A percentile compares a stretch with the other conserved stretches of the same genome.
phyloP scores from a whole-genome alignment of 2,113 vertebrate genomes.

The Petrocephalus zakoni region DNA sequence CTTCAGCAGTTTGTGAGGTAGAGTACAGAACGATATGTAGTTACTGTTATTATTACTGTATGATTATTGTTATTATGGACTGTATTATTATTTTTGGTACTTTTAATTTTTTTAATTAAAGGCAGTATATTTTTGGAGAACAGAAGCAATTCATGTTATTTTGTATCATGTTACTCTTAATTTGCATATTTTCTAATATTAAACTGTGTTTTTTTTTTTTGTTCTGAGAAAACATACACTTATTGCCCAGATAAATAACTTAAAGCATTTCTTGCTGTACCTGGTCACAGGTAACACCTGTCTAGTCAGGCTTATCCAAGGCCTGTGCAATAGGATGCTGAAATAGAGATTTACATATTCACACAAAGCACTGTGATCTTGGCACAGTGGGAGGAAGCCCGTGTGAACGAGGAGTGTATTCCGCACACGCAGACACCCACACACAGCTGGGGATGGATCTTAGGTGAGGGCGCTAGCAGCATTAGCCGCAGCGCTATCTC shows the following conservation, averaged over 20 bases:
- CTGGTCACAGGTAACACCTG: neutral
- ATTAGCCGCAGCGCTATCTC: neutral
- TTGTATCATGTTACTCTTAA: neutral
- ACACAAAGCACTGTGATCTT: neutral
- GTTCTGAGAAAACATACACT: neutral
- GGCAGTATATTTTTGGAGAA: neutral
- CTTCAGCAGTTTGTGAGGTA: neutral
- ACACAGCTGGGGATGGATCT: neutral
- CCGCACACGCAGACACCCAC: neutral
- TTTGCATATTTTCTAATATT: neutral
- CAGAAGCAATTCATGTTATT: neutral
- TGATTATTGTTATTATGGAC: neutral
- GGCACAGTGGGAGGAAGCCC: neutral
- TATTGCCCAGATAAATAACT: too few species aligned
- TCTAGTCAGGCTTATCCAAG: neutral
- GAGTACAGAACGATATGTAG: neutral
- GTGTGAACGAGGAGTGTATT: neutral
- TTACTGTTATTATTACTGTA: neutral
- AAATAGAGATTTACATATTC: neutral
- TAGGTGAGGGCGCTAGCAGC: neutral
- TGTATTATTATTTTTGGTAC: neutral
- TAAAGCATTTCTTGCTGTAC: neutral
- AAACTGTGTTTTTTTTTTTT: neutral
- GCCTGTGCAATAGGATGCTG: neutral
- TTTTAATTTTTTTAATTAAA: neutral